phyloP scores from a whole-genome alignment of 2,888 invertebrate species.

The Acleris holmiana region DNA sequence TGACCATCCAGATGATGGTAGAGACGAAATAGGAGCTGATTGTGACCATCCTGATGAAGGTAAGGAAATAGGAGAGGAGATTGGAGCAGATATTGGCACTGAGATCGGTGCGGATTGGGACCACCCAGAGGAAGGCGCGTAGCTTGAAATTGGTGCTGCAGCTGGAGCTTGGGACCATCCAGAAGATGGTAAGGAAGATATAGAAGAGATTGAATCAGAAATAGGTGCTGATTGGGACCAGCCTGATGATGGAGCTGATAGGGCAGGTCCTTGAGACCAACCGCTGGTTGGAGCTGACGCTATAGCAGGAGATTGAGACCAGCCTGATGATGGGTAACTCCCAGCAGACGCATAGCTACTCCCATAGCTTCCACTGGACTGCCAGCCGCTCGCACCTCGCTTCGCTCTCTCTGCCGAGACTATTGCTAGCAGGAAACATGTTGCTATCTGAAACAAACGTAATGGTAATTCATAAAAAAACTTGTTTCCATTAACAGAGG shows the following conservation, averaged over 20 bases:
- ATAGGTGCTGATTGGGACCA: slow-evolving; percentile 13
- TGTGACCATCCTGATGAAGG: slow-evolving; percentile 16
- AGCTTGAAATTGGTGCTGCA: neutral
- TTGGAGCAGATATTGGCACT: slow-evolving; percentile 18
- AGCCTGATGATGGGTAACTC: slow-evolving; percentile 32
- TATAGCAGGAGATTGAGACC: slow-evolving; percentile 11
- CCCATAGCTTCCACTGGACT: slow-evolving; percentile 11
- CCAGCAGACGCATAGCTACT: slow-evolving; percentile 22
- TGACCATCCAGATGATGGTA: slow-evolving; percentile 12
- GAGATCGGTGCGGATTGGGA: slow-evolving; percentile 6
- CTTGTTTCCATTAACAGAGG: too few species aligned
- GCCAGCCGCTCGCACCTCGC: slow-evolving; percentile 28
- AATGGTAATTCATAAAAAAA: neutral
- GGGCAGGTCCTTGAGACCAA: slow-evolving; percentile 9
- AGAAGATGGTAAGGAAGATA: neutral
- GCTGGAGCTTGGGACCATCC: neutral
- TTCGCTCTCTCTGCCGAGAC: slow-evolving; percentile 25
- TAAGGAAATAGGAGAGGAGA: neutral
- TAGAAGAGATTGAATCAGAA: slow-evolving; percentile 5
- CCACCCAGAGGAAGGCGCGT: neutral
- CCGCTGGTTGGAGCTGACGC: neutral
- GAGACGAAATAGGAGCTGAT: neutral
- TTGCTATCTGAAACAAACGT: slow-evolving; percentile 20
- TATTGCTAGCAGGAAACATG: slow-evolving; percentile 12
- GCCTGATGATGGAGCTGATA: slow-evolving; percentile 10